Base-by-base conservation (phyloP, 2,888 invertebrate genomes). In the Pristionchus maxplancki region DNA sequence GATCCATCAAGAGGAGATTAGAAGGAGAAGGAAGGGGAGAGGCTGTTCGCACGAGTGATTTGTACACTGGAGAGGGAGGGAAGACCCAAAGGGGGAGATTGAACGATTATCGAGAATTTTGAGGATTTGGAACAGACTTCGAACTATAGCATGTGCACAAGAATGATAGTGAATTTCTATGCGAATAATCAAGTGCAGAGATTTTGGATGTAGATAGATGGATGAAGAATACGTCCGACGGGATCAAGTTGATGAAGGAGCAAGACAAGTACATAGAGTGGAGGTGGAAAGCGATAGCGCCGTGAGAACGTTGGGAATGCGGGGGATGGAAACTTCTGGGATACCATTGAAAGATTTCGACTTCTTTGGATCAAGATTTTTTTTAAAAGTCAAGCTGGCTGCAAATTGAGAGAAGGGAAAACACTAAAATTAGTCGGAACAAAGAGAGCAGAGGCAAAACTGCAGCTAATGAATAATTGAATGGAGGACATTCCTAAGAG, bases 11-110 rank as follows among this genome's bases (percentile, higher is more conserved):
- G 11, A 34, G 34, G 40, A 37, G 74, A 74, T 74, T 74, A 74
- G 74, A 74, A 74, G 40, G 74, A 74, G 74, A 74, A 5, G 40
- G 74, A 74, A 31, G 31, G 24, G 74, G 28, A 24, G 40, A 37
- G 40, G 74, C 15, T 74, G 74, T 74, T 74, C 74, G 24, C 74
- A 74, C 74, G 40, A 40, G 58, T 74, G 74, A 74, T 74, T 74
- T 74, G 74, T 74, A 74, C 40, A 40, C 64, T 67, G 74, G 67
- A 71, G 24, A 20, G 87, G 48, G 87, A 74, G 50, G 71, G 53
- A 67, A 44, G 58, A 58, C 24, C 24, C 24, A 48, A 48, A 48
- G 71, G n/a, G 28, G n/a, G 86, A 67, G 85, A 85, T 34, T 24
- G 44, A 20, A n/a, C 40, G 44, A 78, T n/a, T 11, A 48, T 31